phyloP scores from a whole-genome alignment of 2,113 vertebrate species.

The Atherinomorus stipes region DNA sequence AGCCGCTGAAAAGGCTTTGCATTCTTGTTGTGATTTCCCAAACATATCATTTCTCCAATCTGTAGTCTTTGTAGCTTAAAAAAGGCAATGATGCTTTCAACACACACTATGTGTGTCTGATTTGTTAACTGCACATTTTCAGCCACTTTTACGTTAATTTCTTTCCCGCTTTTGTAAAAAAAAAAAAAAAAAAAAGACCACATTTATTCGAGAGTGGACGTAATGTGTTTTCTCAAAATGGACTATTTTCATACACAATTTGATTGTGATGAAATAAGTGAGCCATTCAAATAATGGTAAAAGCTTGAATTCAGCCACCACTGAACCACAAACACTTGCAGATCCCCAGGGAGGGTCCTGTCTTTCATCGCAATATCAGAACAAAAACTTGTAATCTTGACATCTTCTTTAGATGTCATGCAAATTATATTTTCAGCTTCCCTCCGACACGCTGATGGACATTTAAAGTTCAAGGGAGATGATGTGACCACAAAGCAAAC shows the following conservation, averaged over 20 bases:
- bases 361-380: slow-evolving; percentile 18
- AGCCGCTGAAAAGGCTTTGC: neutral
- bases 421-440: slow-evolving; percentile 36
- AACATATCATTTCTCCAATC: neutral
- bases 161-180: neutral
- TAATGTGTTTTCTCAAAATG: neutral
- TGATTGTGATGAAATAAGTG: neutral
- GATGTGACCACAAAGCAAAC: slow-evolving; percentile 45
- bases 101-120: neutral
- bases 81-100: neutral
- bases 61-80: neutral
- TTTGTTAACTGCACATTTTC: slow-evolving; percentile 5
- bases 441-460: slow-evolving; percentile 38
- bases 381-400: slow-evolving; percentile 38
- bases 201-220: neutral
- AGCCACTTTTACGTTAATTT: neutral
- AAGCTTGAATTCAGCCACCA: neutral
- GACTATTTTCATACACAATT: neutral
- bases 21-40: neutral
- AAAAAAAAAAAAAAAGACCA: too few relatives aligned
- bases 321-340: neutral
- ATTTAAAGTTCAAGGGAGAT: slow-evolving; percentile 61
- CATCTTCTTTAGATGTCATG: slow-evolving; percentile 47
- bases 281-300: neutral
- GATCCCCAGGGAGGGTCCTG: slow-evolving; percentile 9